These are phyloP conservation scores for Allolobophora icterica DNA, from an alignment of 2,888 invertebrate species.

Conservation along the genomic window DNA sequence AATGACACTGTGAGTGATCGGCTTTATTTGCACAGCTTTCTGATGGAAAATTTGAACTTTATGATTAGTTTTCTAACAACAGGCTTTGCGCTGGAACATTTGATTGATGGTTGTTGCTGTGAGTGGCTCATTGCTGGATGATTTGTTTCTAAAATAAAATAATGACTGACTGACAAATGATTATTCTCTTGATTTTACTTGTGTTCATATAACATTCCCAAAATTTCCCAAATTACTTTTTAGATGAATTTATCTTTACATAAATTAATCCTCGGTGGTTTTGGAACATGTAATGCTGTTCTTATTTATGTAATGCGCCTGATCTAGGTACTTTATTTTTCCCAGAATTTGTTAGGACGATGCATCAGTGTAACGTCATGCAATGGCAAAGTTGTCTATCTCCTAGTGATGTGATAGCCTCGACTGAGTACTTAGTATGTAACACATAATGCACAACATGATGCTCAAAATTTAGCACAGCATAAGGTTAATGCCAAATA, in stretches of 20 bases:
- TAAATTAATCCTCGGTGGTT: not conserved
- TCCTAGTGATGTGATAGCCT: too few species aligned
- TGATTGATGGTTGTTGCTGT: not conserved
- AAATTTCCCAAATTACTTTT: not conserved
- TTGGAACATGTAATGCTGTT: not conserved
- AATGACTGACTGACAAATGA: not conserved
- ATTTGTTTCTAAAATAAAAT: not conserved
- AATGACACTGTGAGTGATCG: not conserved
- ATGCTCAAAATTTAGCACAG: too few species aligned
- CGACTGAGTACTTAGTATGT: too few species aligned
- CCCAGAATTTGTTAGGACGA: too few species aligned
- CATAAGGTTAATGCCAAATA: too few species aligned
- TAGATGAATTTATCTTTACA: not conserved
- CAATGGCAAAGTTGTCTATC: too few species aligned
- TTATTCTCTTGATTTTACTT: not conserved
- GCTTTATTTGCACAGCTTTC: too few species aligned
- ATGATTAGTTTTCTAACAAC: not conserved
- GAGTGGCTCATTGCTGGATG: not conserved
- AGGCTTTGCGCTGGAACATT: not conserved
- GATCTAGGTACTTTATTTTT: too few species aligned
- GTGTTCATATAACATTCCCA: not conserved
- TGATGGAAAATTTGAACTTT: not conserved
- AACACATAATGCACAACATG: too few species aligned
- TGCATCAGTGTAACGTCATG: too few species aligned
- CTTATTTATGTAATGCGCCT: too few species aligned